A percentile compares a stretch with the other conserved stretches of the same genome.
Evolutionary conservation across 2,797 vertebrate species (phyloP).

Genomic region (Clamator glandarius): DNA sequence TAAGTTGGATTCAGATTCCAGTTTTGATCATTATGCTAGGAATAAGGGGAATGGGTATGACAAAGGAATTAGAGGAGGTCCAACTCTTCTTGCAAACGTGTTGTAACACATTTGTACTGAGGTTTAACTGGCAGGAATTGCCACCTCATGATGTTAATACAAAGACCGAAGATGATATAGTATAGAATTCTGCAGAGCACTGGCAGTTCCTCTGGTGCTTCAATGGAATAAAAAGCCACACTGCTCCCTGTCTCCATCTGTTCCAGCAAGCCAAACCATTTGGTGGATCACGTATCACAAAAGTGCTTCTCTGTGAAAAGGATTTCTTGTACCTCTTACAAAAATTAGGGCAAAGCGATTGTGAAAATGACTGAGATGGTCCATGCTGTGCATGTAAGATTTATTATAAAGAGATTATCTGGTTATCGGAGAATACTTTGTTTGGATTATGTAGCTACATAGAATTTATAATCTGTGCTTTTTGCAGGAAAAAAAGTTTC

Average conservation of each 20-base stretch:
- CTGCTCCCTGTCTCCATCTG: not conserved
- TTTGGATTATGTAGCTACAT: constrained; percentile 3
- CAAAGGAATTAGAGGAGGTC: not conserved
- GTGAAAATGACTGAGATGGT: constrained; percentile 28
- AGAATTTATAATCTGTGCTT: not conserved
- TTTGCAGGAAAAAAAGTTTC: not conserved
- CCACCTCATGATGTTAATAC: not conserved
- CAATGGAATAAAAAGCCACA: not conserved
- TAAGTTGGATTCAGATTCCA: not conserved
- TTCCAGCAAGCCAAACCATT: not conserved
- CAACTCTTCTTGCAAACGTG: not conserved
- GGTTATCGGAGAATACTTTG: constrained; percentile 6
- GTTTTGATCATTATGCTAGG: not conserved
- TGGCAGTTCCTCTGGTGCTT: not conserved
- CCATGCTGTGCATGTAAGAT: constrained; percentile 18
- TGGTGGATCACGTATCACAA: not conserved
- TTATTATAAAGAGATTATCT: constrained; percentile 43
- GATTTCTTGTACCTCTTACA: not conserved
- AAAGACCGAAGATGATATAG: not conserved
- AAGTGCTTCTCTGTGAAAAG: not conserved
- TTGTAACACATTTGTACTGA: not conserved
- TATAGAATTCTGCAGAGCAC: not conserved
- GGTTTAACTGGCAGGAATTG: not conserved
- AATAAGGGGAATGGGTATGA: not conserved
- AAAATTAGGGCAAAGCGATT: constrained; percentile 5